Evolutionary conservation across 92 coral and sea anemone genomes (phyloP).

Genomic region (Heteractis magnifica): DNA sequence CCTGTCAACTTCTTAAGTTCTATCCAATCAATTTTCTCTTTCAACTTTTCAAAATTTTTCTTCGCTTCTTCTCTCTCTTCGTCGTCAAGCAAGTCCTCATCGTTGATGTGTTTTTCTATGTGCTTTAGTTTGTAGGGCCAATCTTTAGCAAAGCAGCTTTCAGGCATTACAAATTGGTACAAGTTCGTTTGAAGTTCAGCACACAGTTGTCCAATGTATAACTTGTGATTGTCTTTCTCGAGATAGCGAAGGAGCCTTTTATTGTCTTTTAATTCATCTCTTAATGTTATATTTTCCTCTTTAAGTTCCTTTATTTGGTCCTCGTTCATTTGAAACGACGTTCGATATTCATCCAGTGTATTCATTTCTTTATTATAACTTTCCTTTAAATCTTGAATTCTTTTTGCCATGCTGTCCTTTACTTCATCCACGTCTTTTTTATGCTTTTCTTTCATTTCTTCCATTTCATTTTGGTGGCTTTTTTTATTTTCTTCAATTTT

Average conservation of each 20-base stretch:
- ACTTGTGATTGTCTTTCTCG: not conserved
- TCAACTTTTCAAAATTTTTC: too few relatives aligned
- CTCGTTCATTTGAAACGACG: not conserved
- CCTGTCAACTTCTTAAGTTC: not conserved
- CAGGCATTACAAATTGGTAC: not conserved
- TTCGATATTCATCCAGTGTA: too few relatives aligned
- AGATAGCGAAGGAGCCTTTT: too few relatives aligned
- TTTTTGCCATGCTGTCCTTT: not conserved
- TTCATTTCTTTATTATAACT: not conserved
- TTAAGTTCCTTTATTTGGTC: not conserved
- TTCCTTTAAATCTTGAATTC: not conserved
- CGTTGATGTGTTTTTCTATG: not conserved
- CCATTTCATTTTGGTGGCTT: not conserved
- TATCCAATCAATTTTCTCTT: not conserved
- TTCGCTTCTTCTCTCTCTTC: not conserved
- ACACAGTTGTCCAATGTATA: not conserved
- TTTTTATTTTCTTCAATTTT: not conserved
- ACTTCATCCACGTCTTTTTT: too few relatives aligned
- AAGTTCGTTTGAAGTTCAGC: not conserved
- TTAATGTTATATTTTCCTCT: not conserved
- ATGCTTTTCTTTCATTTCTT: not conserved
- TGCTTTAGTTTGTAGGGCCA: not conserved
- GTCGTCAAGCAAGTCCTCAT: not conserved
- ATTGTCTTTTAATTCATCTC: not conserved
- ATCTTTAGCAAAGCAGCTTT: not conserved